A percentile compares a stretch with the other conserved stretches of the same genome.
Evolutionary conservation across 1,140 invertebrate genomes (phyloP).

Genomic region (Stratiolaelaps scimitus): DNA sequence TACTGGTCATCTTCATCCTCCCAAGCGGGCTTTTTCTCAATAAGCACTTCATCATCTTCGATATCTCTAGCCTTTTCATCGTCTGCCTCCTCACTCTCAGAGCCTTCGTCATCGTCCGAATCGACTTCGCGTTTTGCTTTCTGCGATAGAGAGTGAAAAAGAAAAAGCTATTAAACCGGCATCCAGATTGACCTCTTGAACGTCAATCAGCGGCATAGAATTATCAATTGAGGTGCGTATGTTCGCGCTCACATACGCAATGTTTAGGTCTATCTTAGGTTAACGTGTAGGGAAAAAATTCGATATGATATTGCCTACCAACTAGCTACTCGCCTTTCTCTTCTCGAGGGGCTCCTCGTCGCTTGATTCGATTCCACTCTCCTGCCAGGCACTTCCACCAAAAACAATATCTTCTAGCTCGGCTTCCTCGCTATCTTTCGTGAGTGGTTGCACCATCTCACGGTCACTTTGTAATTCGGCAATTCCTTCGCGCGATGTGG

Average conservation of each 20-base stretch:
- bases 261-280: too few species aligned
- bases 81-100: background rate
- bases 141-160: background rate
- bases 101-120: background rate
- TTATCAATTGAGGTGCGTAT: too few species aligned
- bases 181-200: too few species aligned
- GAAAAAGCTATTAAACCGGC: too few species aligned
- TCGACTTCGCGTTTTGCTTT: background rate
- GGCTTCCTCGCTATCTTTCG: background rate
- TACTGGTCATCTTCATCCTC: conserved; percentile 20
- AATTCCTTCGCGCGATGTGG: background rate
- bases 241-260: too few species aligned
- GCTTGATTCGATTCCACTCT: too few species aligned
- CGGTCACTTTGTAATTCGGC: background rate
- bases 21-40: background rate
- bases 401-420: conserved; percentile 20
- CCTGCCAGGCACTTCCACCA: background rate
- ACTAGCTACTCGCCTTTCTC: too few species aligned
- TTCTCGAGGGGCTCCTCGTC: too few species aligned
- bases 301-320: too few species aligned
- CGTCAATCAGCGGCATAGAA: too few species aligned
- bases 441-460: background rate
- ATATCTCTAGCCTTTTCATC: too few species aligned
- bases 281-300: too few species aligned
- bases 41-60: background rate